phyloP scores from a whole-genome alignment of 2,888 invertebrate species.

The Torymus tubicola region DNA sequence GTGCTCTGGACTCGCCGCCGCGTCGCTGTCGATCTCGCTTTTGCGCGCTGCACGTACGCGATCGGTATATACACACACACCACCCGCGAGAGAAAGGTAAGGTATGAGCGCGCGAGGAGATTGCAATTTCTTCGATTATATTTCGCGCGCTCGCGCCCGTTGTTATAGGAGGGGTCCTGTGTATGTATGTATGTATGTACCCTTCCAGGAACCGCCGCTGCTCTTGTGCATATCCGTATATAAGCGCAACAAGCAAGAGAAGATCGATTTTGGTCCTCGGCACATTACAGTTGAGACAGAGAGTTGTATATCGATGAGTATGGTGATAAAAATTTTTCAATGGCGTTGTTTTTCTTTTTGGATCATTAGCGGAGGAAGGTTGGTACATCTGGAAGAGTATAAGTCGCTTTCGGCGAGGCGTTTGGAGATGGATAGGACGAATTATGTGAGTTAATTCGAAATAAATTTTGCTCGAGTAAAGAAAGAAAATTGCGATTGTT shows the following conservation, averaged over 20 bases:
- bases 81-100: not conserved
- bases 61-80: not conserved
- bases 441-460: no score
- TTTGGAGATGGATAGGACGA: no score
- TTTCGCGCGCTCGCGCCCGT: not conserved
- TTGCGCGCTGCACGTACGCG: not conserved
- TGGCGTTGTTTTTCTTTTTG: not conserved
- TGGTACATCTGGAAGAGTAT: no score
- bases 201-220: slow-evolving; percentile 33
- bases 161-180: no score
- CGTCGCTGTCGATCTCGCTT: no score
- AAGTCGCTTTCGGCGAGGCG: no score
- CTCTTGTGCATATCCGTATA: no score
- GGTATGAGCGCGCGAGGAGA: not conserved
- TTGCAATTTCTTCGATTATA: slow-evolving; percentile 29
- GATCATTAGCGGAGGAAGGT: no score
- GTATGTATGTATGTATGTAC: not conserved
- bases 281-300: no score
- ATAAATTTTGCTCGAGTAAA: no score
- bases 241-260: not conserved
- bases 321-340: slow-evolving; percentile 17
- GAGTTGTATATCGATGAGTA: not conserved
- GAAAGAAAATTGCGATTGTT: no score
- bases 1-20: slow-evolving; percentile 58
- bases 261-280: slow-evolving; percentile 20